These are phyloP conservation scores for Pseudochaenichthys georgianus DNA, from an alignment of 2,797 vertebrate species.

Conservation along the genomic window DNA sequence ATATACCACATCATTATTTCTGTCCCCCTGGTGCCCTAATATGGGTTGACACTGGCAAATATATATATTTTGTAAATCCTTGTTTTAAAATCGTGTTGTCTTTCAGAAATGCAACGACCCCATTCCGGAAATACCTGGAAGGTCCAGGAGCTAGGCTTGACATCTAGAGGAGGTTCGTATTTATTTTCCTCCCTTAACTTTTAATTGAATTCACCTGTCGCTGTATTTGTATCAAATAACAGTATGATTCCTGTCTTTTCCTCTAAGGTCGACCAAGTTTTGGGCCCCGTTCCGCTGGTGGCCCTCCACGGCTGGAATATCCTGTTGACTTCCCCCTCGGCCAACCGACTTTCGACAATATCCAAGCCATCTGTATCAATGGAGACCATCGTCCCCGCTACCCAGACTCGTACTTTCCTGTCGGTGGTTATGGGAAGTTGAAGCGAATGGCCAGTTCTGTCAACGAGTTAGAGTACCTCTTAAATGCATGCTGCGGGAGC, in stretches of 20 bases:
- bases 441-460: conserved; percentile 63
- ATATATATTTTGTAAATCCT: neutral
- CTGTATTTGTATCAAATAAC: neutral
- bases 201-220: neutral
- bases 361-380: conserved; percentile 77
- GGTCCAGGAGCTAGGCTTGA: conserved; percentile 39
- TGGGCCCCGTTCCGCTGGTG: conserved; percentile 26
- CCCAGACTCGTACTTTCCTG: conserved; percentile 69
- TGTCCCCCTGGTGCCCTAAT: neutral
- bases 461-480: conserved; percentile 81
- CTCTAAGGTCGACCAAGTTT: conserved; percentile 36
- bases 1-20: neutral
- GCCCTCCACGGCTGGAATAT: neutral
- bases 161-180: conserved; percentile 52
- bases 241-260: neutral
- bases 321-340: conserved; percentile 76
- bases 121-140: too few relatives aligned
- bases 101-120: conserved; percentile 39
- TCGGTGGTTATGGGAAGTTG: conserved; percentile 43
- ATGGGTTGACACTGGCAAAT: neutral
- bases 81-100: conserved; percentile 5
- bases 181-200: conserved; percentile 1
- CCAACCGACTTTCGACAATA: conserved; percentile 70
- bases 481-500: conserved; percentile 74
- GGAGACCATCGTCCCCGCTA: conserved; percentile 74